Conservation (phyloP, 2,888 invertebrate species). For the Leucania comma region DNA sequence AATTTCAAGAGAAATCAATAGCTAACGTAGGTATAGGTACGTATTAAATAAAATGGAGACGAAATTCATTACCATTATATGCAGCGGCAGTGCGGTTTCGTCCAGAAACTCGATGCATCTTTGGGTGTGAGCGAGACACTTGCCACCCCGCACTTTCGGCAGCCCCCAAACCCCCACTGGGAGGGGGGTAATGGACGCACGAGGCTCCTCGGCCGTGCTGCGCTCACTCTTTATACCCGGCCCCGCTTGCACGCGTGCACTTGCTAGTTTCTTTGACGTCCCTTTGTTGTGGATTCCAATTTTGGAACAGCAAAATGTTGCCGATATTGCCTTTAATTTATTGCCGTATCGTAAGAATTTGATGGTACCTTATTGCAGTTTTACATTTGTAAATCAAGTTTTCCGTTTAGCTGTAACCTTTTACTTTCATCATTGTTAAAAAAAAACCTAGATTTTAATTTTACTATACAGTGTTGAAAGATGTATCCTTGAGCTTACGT, state of each 20-base stretch:
- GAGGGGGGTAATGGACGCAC: conserved; percentile 88
- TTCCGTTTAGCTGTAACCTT: conserved; percentile 23
- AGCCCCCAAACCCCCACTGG: conserved; percentile 67
- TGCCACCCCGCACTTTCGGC: conserved; percentile 82
- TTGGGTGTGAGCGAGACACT: conserved; percentile 86
- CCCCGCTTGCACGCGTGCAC: conserved; percentile 87
- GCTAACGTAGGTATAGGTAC: conserved; percentile 42
- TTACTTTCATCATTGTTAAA: conserved; percentile 6
- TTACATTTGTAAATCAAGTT: conserved; percentile 12
- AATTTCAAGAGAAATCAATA: conserved; percentile 59
- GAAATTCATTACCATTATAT: conserved; percentile 87
- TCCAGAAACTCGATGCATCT: conserved; percentile 89
- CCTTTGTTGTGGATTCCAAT: conserved; percentile 89
- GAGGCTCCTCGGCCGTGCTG: conserved; percentile 86
- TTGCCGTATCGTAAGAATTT: conserved; percentile 49
- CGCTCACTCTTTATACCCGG: conserved; percentile 85
- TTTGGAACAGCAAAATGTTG: conserved; percentile 78
- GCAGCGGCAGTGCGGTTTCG: conserved; percentile 86
- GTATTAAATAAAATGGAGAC: conserved; percentile 74
- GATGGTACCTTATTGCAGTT: conserved; percentile 32
- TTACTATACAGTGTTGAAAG: conserved; percentile 7
- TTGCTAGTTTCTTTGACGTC: conserved; percentile 89
- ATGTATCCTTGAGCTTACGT: not conserved
- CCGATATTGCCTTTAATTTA: conserved; percentile 70
- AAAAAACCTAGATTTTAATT: not conserved